A percentile compares a stretch with the other conserved stretches of the same genome.
These are phyloP conservation scores for Xylocopa sonorina DNA, from an alignment of 1,140 invertebrate genomes.

Conservation along the genomic window DNA sequence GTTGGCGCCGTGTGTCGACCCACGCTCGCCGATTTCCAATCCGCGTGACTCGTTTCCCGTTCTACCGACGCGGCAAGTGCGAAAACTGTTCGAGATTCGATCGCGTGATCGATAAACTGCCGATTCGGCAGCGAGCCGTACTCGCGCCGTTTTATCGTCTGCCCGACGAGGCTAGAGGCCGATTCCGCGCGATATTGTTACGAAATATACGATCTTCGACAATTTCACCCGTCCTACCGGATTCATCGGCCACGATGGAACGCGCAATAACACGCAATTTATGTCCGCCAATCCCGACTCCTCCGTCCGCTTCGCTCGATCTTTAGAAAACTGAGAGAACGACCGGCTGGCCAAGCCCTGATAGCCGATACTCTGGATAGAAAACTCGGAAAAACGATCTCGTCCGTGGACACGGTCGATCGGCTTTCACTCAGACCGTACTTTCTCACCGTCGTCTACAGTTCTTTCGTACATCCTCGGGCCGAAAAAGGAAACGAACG, in stretches of 20 bases:
- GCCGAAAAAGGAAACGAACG: background rate
- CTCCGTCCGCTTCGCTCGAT: background rate
- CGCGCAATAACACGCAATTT: slow-evolving; percentile 14
- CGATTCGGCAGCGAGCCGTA: slow-evolving; percentile 41
- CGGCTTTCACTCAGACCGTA: slow-evolving; percentile 23
- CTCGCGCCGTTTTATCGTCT: slow-evolving; percentile 48
- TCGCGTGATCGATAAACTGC: slow-evolving; percentile 61
- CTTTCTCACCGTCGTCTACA: background rate
- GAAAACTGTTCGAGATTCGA: slow-evolving; percentile 52
- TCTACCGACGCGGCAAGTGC: slow-evolving; percentile 54
- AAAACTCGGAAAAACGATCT: background rate
- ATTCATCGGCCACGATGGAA: slow-evolving; percentile 5
- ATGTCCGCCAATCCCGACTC: background rate
- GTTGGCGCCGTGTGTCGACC: slow-evolving; percentile 79
- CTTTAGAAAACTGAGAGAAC: slow-evolving; percentile 5
- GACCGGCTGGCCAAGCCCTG: background rate
- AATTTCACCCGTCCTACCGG: slow-evolving; percentile 10
- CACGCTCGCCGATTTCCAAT: slow-evolving; percentile 75
- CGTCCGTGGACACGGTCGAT: background rate
- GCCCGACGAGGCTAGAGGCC: slow-evolving; percentile 26
- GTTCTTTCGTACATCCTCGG: background rate
- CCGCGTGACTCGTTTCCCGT: slow-evolving; percentile 60
- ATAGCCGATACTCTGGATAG: background rate
- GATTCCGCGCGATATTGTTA: slow-evolving; percentile 27
- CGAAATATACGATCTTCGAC: slow-evolving; percentile 24